Evolutionary conservation across 1,140 invertebrate species (phyloP).

Genomic region (Halesus radiatus): DNA sequence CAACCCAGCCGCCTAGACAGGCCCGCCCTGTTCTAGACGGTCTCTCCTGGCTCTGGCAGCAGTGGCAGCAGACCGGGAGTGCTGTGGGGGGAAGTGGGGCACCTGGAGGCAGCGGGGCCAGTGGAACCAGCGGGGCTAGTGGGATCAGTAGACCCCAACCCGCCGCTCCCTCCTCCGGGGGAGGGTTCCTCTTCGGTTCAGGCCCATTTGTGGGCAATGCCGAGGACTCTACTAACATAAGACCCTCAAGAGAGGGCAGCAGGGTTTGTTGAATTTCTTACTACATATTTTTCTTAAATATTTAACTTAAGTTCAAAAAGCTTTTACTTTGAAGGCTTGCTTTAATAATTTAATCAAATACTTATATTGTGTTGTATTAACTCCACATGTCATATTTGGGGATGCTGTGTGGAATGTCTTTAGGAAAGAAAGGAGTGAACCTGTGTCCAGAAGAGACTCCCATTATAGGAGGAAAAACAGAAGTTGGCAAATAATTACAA

Average conservation of each 20-base stretch:
- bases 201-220: slow-evolving; percentile 69
- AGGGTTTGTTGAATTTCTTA: slow-evolving; percentile 44
- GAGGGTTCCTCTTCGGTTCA: slow-evolving; percentile 68
- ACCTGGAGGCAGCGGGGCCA: not conserved
- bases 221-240: slow-evolving; percentile 59
- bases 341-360: no score
- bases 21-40: slow-evolving; percentile 68
- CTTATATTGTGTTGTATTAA: no score
- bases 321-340: no score
- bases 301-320: not conserved
- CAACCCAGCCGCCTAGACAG: slow-evolving; percentile 60
- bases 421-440: no score
- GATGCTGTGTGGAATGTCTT: no score
- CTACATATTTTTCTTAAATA: not conserved
- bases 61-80: slow-evolving; percentile 68
- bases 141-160: slow-evolving; percentile 56
- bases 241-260: slow-evolving; percentile 56
- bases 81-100: slow-evolving; percentile 42
- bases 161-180: slow-evolving; percentile 59
- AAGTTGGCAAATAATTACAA: no score
- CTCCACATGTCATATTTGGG: no score
- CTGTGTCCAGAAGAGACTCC: no score
- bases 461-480: no score
- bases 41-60: slow-evolving; percentile 69
- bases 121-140: not conserved